These are phyloP conservation scores for Macrosteles quadrilineatus DNA, from an alignment of 1,140 invertebrate species.

Conservation along the genomic window DNA sequence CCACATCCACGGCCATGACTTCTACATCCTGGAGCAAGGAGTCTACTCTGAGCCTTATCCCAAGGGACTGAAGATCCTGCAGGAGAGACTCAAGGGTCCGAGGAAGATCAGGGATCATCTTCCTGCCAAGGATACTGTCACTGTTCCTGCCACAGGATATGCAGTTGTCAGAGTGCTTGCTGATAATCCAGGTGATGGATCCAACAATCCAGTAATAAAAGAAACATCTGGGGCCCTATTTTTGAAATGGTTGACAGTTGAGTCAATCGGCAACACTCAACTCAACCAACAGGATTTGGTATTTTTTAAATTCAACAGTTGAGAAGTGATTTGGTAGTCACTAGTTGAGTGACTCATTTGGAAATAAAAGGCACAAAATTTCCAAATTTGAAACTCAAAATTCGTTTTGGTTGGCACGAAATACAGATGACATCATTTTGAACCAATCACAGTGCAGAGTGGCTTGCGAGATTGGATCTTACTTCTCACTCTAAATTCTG, in stretches of 20 bases:
- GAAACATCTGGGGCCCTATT: background rate
- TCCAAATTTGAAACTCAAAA: background rate
- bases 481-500: background rate
- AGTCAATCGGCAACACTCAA: too few relatives aligned
- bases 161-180: conserved; percentile 53
- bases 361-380: background rate
- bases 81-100: conserved; percentile 3
- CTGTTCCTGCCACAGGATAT: conserved; percentile 88
- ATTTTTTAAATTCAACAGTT: background rate
- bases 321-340: background rate
- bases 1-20: conserved; percentile 85
- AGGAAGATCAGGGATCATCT: conserved; percentile 5
- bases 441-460: too few relatives aligned
- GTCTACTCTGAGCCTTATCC: conserved; percentile 5
- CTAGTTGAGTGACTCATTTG: background rate
- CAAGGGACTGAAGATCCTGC: background rate
- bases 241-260: too few relatives aligned
- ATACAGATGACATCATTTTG: too few relatives aligned
- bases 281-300: background rate
- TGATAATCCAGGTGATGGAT: conserved; percentile 49
- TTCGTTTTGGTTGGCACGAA: background rate
- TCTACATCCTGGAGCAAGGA: conserved; percentile 60
- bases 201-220: background rate
- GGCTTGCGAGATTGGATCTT: too few relatives aligned
- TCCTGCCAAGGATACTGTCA: conserved; percentile 77